Evolutionary conservation across 2,797 vertebrate species (phyloP), one percentile per base, ranked within the genome.

Genomic region (Clamator glandarius): DNA sequence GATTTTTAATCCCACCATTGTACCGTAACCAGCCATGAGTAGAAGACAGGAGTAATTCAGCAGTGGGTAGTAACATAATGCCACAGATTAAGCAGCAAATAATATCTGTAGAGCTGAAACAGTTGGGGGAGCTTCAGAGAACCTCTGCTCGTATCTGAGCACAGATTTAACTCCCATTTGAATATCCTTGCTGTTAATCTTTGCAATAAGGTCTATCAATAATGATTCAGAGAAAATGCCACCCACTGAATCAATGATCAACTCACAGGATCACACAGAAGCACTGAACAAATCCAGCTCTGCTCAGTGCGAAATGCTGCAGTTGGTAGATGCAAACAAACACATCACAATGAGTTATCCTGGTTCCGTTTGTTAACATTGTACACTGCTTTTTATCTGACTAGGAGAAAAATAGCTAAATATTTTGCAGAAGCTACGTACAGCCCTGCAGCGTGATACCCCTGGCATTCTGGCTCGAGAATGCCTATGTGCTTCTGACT

Each of bases 211-310:
- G 7, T 79, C 67, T 94, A 64, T 58, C 85, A 79, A 25, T 86
- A 91, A 42, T 79, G 85, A 92, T 95, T 95, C 92, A 93, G 91
- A 88, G 91, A 63, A 92, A 91, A 85, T 79, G 39, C 52, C 52
- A 48, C 58, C 82, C 62, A 70, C 66, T 36, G 24, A 81, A 84
- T 76, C 92, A 91, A 87, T 66, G 55, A 66, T 85, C 64, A 68
- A 31, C 42, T 87, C 42, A 1, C 5, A 44, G 63, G 55, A 68
- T 91, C 55, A 16, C 28, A 7, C 42, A 54, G 46, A 12, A n/a
- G 51, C 42, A 15, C 46, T 9, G 46, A 87, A 33, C 46, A 91
- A 87, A 89, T 64, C 81, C 72, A 87, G 7, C 50, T 74, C 81
- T 73, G 41, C 46, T 68, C 2, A 0, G 33, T 74, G 50, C 41